Conservation (phyloP, 1,140 invertebrate genomes). For the Phocides pigmalion region DNA sequence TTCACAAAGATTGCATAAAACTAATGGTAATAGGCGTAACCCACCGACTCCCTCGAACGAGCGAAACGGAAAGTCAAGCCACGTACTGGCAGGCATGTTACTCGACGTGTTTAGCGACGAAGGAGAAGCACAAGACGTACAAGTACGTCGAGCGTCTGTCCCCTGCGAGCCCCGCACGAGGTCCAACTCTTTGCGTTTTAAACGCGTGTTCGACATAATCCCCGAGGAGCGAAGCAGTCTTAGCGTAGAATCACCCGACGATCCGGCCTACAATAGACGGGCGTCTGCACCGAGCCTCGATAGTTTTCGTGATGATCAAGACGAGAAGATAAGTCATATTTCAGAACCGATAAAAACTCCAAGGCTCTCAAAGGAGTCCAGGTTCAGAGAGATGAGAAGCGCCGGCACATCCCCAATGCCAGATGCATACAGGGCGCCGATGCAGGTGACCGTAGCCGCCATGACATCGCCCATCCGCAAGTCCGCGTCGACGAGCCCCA, state of each 20-base stretch:
- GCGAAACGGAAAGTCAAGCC: constrained; percentile 44
- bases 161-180: constrained; percentile 57
- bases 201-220: constrained; percentile 79
- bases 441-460: constrained; percentile 45
- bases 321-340: constrained; percentile 21
- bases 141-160: constrained; percentile 55
- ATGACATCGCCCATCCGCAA: constrained; percentile 60
- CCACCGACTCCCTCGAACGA: constrained; percentile 39
- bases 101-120: constrained; percentile 43
- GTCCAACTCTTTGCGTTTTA: constrained; percentile 71
- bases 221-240: constrained; percentile 81
- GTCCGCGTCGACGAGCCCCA: constrained; percentile 61
- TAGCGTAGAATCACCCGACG: constrained; percentile 76
- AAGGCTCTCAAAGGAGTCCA: constrained; percentile 20
- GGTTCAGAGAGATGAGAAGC: constrained; percentile 44
- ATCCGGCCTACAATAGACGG: constrained; percentile 53
- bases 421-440: constrained; percentile 35
- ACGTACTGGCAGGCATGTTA: constrained; percentile 49
- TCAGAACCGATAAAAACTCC: constrained; percentile 28
- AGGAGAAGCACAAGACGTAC: constrained; percentile 28
- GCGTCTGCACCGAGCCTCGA: constrained; percentile 58
- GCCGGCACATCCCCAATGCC: constrained; percentile 63
- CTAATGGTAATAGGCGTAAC: constrained; percentile 37
- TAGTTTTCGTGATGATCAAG: constrained; percentile 28
- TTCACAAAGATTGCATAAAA: constrained; percentile 41